phyloP scores from a whole-genome alignment of 30 jellyfish, hydroid and myxozoan species.

The Phacellophora camtschatica region DNA sequence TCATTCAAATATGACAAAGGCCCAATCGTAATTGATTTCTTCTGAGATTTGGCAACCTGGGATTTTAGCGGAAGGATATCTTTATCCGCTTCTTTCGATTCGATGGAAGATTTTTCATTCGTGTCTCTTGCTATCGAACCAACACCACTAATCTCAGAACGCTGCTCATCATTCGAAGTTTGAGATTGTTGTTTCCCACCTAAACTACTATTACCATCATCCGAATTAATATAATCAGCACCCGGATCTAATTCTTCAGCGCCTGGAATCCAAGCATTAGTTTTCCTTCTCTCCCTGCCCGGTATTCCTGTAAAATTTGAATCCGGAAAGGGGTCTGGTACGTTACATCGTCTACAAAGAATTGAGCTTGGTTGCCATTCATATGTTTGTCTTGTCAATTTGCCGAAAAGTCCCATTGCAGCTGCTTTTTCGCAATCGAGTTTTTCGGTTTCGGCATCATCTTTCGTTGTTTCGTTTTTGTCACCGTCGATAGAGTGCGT shows the following conservation, averaged over 20 bases:
- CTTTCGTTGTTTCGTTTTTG: neutral
- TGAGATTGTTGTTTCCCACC: neutral
- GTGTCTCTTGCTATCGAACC: neutral
- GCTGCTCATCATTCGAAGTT: neutral
- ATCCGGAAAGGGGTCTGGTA: slow-evolving; percentile 77
- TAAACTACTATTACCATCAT: neutral
- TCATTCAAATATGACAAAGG: slow-evolving; percentile 79
- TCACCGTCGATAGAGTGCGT: slow-evolving; percentile 3
- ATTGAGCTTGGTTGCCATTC: slow-evolving; percentile 89
- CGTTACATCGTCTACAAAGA: slow-evolving; percentile 81
- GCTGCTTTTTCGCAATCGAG: slow-evolving; percentile 85
- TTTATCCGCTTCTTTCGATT: neutral
- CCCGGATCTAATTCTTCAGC: neutral
- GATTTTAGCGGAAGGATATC: neutral
- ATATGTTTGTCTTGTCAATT: slow-evolving; percentile 63
- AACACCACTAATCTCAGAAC: too few species aligned
- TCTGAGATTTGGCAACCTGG: neutral
- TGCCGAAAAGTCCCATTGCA: slow-evolving; percentile 74
- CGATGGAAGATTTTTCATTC: neutral
- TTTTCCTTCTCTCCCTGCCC: slow-evolving; percentile 23
- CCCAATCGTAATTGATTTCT: slow-evolving; percentile 30
- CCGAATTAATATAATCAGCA: neutral
- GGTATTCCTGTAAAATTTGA: slow-evolving; percentile 73
- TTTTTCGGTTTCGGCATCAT: neutral
- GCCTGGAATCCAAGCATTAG: slow-evolving; percentile 16